phyloP scores from a whole-genome alignment of 2,113 vertebrate genomes.

The Oncorhynchus clarkii region DNA sequence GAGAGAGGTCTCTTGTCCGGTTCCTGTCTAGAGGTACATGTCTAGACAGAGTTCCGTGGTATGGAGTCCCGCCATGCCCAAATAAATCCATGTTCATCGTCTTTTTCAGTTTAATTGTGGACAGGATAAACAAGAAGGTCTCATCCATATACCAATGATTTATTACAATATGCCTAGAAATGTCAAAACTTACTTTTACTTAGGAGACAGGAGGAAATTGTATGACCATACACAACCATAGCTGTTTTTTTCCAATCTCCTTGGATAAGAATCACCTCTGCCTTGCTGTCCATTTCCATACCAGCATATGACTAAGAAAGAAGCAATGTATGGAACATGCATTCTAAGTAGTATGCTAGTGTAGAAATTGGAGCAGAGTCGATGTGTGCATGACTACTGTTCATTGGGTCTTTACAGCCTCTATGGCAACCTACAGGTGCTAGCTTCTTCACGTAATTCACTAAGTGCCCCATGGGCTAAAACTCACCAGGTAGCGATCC shows the following conservation, averaged over 20 bases:
- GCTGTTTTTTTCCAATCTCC: neutral
- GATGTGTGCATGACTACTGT: too few species aligned
- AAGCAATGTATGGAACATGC: too few species aligned
- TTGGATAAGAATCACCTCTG: conserved; percentile 2
- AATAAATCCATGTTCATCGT: neutral
- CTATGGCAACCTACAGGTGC: too few species aligned
- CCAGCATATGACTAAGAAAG: too few species aligned
- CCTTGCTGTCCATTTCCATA: neutral
- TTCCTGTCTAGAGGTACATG: neutral
- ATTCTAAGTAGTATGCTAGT: too few species aligned
- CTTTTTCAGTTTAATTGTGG: neutral
- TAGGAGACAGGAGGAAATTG: neutral
- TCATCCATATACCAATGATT: neutral
- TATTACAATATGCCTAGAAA: neutral
- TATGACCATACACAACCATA: neutral
- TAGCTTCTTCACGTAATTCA: too few species aligned
- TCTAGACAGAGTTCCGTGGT: conserved; percentile 2
- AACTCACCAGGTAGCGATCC: neutral
- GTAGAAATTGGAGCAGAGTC: too few species aligned
- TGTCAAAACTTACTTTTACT: neutral
- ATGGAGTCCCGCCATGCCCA: neutral
- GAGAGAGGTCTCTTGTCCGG: neutral
- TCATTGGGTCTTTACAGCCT: too few species aligned
- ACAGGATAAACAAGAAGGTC: neutral
- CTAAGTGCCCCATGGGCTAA: neutral